Evolutionary conservation across 2,888 invertebrate species (phyloP), one percentile per base, ranked within the genome.

Genomic region (Hydraecia micacea): DNA sequence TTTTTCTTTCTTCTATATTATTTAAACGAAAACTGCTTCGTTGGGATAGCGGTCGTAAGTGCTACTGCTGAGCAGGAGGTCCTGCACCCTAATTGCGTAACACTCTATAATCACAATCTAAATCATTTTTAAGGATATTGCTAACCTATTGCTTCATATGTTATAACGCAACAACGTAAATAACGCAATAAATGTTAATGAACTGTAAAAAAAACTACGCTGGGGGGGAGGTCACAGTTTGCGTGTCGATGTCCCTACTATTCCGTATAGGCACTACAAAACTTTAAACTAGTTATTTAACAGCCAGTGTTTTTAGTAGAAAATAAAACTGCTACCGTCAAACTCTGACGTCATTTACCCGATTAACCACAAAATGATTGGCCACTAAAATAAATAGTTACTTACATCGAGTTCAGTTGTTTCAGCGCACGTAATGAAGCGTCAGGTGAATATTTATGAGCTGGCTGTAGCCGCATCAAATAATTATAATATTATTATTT

Each of bases 371-470:
- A 58, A 74, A 81, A 81, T 81, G 58, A 66, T 58, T 58, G 39
- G 39, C n/a, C 39, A 58, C 32, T 75, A 49, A 75, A 79, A 60
- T 52, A 66, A 81, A 79, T 42, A 66, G 39, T 81, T n/a, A 58
- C 39, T 81, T n/a, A 58, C 39, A 66, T 25, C 15, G 65, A 32
- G 65, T 75, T 75, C 39, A 52, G 6, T 81, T 58, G 75, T 79
- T 79, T 75, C 58, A 52, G 81, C n/a, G 25, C 49, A 60, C 58
- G 49, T 66, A 75, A 79, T 79, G 49, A 75, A 81, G 28, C 63
- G 65, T n/a, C 65, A 49, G 49, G 49, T 79, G 49, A 79, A 79
- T 81, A 79, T 74, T 79, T 66, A 79, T 81, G 63, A 65, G 74
- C 13, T 18, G 32, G 15, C 0, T 15, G 28, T 65, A 58, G 21